These are phyloP conservation scores for Lycocorax pyrrhopterus DNA, from an alignment of 2,113 vertebrate species.

Conservation along the genomic window DNA sequence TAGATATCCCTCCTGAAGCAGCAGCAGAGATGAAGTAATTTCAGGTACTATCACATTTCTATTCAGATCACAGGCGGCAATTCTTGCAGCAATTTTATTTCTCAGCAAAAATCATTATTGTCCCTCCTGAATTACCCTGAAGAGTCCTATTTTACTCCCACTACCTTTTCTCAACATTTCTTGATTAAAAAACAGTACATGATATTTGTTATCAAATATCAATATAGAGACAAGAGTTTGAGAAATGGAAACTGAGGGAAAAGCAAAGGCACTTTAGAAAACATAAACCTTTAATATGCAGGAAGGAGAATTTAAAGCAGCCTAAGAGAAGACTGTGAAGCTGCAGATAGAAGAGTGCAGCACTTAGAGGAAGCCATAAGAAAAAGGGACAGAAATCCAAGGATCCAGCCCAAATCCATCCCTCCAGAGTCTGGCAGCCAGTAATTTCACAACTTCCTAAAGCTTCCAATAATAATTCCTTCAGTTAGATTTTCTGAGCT, in stretches of 20 bases:
- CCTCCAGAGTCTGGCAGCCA: neutral
- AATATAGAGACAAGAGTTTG: constrained; percentile 54
- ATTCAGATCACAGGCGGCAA: constrained; percentile 11
- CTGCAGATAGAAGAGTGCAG: neutral
- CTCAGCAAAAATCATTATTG: constrained; percentile 59
- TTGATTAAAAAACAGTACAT: constrained; percentile 65
- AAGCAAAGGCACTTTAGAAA: constrained; percentile 13
- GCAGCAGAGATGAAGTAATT: constrained; percentile 1
- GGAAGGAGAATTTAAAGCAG: neutral
- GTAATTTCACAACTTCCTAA: neutral
- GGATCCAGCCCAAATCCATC: neutral
- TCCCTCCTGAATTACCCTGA: constrained; percentile 39
- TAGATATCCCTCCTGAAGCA: neutral
- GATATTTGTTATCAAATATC: constrained; percentile 66
- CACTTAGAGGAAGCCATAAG: neutral
- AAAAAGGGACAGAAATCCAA: neutral
- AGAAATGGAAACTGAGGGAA: neutral
- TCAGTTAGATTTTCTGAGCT: neutral
- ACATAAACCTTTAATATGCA: constrained; percentile 12
- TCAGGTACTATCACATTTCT: neutral
- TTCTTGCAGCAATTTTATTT: constrained; percentile 44
- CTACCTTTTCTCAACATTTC: constrained; percentile 38
- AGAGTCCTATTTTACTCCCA: constrained; percentile 34
- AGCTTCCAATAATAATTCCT: neutral
- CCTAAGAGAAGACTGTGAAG: neutral